Conservation (phyloP, 2,797 vertebrate genomes). For the Amblyopsis hoosieri region DNA sequence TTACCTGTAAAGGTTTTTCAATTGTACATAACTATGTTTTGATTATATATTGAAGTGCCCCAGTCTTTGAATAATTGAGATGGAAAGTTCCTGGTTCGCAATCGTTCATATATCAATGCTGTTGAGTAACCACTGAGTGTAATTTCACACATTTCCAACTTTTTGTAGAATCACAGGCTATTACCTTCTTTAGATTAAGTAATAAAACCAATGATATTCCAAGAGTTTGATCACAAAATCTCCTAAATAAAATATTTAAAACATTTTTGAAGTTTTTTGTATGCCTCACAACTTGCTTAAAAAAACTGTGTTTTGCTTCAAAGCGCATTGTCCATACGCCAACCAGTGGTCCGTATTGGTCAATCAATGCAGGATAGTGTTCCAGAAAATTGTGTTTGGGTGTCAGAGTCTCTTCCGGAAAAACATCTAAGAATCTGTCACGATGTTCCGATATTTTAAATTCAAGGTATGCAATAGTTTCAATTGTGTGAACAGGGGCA, state of each 20-base stretch:
- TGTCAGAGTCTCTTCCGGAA: slow-evolving; percentile 6
- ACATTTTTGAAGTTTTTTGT: slow-evolving; percentile 6
- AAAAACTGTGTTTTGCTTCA: slow-evolving; percentile 17
- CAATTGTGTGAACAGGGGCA: slow-evolving; percentile 2
- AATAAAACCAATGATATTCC: slow-evolving; percentile 18
- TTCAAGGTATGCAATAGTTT: slow-evolving; percentile 7
- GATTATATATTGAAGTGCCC: too few relatives aligned
- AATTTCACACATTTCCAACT: background rate
- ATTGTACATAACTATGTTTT: too few relatives aligned
- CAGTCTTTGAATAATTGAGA: too few relatives aligned
- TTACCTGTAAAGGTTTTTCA: too few relatives aligned
- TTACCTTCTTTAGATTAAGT: slow-evolving; percentile 7
- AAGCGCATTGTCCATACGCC: slow-evolving; percentile 11
- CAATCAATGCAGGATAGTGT: slow-evolving; percentile 14
- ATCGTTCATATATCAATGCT: too few relatives aligned
- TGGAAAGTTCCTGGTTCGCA: too few relatives aligned
- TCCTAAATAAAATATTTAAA: slow-evolving; percentile 19
- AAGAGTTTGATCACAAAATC: slow-evolving; percentile 9
- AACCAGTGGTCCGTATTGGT: too few relatives aligned
- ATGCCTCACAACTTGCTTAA: slow-evolving; percentile 6
- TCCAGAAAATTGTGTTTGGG: background rate
- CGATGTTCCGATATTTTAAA: slow-evolving; percentile 21
- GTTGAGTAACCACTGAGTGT: background rate
- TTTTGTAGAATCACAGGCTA: slow-evolving; percentile 7
- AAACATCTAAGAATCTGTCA: slow-evolving; percentile 1